Conservation (phyloP, 2,113 vertebrate genomes). For the Rostratula benghalensis region DNA sequence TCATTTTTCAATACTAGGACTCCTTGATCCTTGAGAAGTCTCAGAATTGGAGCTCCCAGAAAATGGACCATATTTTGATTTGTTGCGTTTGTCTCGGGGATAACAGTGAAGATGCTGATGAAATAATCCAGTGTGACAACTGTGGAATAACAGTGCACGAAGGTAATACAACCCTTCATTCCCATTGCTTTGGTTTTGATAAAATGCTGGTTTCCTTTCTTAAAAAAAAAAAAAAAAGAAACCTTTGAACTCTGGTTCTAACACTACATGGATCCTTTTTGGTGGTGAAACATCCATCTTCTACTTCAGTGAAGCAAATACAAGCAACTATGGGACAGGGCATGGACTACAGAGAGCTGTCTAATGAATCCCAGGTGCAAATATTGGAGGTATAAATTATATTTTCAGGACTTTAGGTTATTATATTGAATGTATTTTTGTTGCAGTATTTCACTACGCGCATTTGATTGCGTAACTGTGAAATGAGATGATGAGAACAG, state of each 20-base stretch:
- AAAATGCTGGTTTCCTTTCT: neutral
- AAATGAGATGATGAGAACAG: neutral
- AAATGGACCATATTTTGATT: constrained; percentile 97
- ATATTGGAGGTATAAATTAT: neutral
- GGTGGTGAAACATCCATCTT: neutral
- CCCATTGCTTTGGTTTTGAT: neutral
- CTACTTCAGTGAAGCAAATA: neutral
- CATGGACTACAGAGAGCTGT: neutral
- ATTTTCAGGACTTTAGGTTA: neutral
- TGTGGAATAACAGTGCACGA: constrained; percentile 98
- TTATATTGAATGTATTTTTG: neutral
- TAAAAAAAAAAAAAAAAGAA: neutral
- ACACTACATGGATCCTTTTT: neutral
- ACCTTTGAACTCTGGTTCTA: neutral
- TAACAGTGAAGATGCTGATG: constrained; percentile 98
- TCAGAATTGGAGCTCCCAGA: constrained; percentile 92
- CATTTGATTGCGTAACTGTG: neutral
- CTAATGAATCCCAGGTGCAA: neutral
- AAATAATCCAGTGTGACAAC: constrained; percentile 99
- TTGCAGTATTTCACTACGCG: neutral
- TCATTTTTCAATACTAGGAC: constrained; percentile 80
- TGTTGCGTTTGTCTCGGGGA: constrained; percentile 98
- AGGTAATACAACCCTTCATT: constrained; percentile 79
- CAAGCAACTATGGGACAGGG: neutral
- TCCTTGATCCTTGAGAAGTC: constrained; percentile 89